phyloP scores from a whole-genome alignment of 2,888 invertebrate species.

The Dinocampus coccinellae region DNA sequence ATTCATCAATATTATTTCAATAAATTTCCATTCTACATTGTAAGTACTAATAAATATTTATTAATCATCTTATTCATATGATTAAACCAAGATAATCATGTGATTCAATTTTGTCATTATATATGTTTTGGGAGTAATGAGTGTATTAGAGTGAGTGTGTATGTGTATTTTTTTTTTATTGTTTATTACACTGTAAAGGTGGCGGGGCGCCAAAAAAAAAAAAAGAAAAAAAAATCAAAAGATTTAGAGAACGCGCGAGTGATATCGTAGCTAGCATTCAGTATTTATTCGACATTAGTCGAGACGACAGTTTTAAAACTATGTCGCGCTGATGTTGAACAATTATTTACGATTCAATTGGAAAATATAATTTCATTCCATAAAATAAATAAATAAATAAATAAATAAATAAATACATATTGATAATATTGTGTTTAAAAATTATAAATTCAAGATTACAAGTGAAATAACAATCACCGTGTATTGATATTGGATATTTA shows the following conservation, averaged over 20 bases:
- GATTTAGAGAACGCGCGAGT: background rate
- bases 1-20: too few species aligned
- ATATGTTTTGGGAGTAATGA: background rate
- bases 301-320: background rate
- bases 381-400: conserved; percentile 48
- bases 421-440: too few species aligned
- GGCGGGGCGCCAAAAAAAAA: background rate
- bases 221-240: conserved; percentile 3
- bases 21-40: too few species aligned
- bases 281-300: background rate
- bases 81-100: too few species aligned
- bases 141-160: background rate
- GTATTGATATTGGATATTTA: background rate
- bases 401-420: background rate
- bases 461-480: too few species aligned
- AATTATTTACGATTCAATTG: too few species aligned
- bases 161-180: background rate
- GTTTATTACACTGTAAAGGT: background rate
- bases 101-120: too few species aligned
- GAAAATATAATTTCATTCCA: too few species aligned
- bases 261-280: background rate
- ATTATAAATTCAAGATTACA: too few species aligned
- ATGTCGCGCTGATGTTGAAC: background rate
- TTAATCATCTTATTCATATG: too few species aligned
- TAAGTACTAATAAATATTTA: too few species aligned